Percentiles rank a stretch among this genome's conserved stretches.
phyloP scores from a whole-genome alignment of 2,797 vertebrate genomes.

The Thaleichthys pacificus region DNA sequence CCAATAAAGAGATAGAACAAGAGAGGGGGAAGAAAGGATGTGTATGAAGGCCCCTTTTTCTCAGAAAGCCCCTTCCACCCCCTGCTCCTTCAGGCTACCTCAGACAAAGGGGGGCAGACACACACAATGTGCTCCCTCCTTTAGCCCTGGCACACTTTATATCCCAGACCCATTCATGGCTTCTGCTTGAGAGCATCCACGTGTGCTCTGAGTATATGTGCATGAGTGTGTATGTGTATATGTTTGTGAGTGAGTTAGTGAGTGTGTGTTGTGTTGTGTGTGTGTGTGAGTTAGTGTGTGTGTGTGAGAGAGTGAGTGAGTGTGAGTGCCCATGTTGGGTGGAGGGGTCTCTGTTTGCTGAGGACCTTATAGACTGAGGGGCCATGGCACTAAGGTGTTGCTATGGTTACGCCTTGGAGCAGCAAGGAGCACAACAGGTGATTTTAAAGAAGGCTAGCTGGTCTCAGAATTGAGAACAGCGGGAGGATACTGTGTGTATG shows the following conservation, averaged over 20 bases:
- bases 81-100: conserved; percentile 62
- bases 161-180: conserved; percentile 64
- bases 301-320: conserved; percentile 26
- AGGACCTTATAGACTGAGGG: conserved; percentile 70
- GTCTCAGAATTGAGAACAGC: conserved; percentile 56
- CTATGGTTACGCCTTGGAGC: conserved; percentile 77
- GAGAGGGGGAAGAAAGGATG: conserved; percentile 77
- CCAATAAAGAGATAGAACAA: conserved; percentile 81
- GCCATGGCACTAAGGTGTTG: conserved; percentile 68
- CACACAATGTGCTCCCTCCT: conserved; percentile 63
- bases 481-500: conserved; percentile 47
- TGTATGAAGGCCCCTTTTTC: conserved; percentile 72
- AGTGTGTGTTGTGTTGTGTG: conserved; percentile 9
- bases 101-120: conserved; percentile 65
- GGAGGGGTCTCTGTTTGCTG: conserved; percentile 61
- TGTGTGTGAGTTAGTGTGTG: conserved; percentile 31
- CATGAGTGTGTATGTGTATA: conserved; percentile 18
- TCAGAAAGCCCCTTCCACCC: conserved; percentile 37
- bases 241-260: not conserved
- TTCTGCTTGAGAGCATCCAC: conserved; percentile 58
- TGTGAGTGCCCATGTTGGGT: conserved; percentile 20
- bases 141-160: conserved; percentile 68
- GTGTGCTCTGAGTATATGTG: conserved; percentile 40
- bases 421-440: conserved; percentile 78
- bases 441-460: conserved; percentile 67